Evolutionary conservation across 1,140 invertebrate genomes (phyloP).

Genomic region (Platorchestia sp.): DNA sequence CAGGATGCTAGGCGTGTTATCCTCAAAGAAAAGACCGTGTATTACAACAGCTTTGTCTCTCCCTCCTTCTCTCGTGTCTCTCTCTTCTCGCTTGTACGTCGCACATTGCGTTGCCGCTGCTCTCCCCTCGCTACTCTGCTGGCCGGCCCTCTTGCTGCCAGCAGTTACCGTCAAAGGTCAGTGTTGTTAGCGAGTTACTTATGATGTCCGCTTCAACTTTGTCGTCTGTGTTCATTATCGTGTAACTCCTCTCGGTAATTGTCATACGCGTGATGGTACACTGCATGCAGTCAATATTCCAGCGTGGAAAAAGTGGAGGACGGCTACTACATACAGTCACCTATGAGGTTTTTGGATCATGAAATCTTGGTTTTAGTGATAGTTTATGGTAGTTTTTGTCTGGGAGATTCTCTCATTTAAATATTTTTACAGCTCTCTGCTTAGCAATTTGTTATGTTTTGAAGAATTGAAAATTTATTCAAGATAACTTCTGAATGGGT

Average conservation of each 20-base stretch:
- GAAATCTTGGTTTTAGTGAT: background rate
- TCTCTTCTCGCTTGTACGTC: constrained; percentile 46
- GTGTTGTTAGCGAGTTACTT: constrained; percentile 7
- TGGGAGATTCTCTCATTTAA: background rate
- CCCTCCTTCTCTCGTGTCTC: constrained; percentile 25
- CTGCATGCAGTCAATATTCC: background rate
- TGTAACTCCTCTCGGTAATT: background rate
- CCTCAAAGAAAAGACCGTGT: background rate
- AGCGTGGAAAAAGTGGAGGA: background rate
- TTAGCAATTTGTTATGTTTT: background rate
- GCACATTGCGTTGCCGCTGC: constrained; percentile 1
- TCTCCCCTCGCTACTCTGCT: background rate
- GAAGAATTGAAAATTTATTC: too few relatives aligned
- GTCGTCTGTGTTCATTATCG: background rate
- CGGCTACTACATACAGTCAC: background rate
- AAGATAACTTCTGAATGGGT: background rate
- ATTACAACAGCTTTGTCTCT: constrained; percentile 46
- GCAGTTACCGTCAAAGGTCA: constrained; percentile 54
- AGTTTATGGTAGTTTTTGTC: background rate
- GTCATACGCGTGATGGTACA: background rate
- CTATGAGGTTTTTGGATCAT: too few relatives aligned
- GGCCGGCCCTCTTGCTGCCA: background rate
- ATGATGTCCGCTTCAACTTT: background rate
- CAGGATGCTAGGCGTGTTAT: background rate
- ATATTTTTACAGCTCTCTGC: background rate